Base-by-base conservation (phyloP, 2,888 invertebrate species). In the Plebejus melissa region DNA sequence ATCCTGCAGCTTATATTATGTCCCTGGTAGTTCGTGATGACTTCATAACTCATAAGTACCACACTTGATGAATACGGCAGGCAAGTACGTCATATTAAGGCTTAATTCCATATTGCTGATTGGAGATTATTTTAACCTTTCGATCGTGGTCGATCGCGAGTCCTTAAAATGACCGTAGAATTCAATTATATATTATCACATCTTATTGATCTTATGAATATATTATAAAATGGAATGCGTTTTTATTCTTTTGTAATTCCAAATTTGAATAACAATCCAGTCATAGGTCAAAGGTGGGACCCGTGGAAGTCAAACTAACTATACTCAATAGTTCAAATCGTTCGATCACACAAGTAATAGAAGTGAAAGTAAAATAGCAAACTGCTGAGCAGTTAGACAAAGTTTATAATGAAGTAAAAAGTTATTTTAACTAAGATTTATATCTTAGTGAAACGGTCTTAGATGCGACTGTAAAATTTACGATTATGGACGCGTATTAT, bases 321-420 rank as follows among this genome's bases (percentile, higher is more conserved):
- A 22, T 22, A 22, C 0, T 22, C 22, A 22, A 54, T 46, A 71
- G 22, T 70, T 41, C 38, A 9, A 41, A 70, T 38, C 13, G 50
- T 72, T 71, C 60, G n/a, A 58, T 46, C 65, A 65, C 4, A 41
- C 36, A 28, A 74, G 46, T 22, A 71, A 50, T 54, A 28, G 32
- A 32, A 72, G 72, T 72, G 72, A 72, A 72, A 72, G 72, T 32
- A 32, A 72, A 6, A 72, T 72, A 13, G 72, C 54, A 13, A 36
- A 71, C 46, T 46, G 41, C 46, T 72, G 46, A 11, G 6, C 36
- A 22, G 54, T 16, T 13, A 54, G 2, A 71, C 70, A 46, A 71
- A 46, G 70, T 71, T 22, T 71, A 28, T 72, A 54, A 72, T 50
- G 72, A 72, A 72, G 54, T 72, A 72, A 72, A 72, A 72, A 54